Percentiles rank a stretch among this genome's conserved stretches.
These are phyloP conservation scores for Gasteruption jaculator DNA, from an alignment of 2,888 invertebrate genomes.

Conservation along the genomic window DNA sequence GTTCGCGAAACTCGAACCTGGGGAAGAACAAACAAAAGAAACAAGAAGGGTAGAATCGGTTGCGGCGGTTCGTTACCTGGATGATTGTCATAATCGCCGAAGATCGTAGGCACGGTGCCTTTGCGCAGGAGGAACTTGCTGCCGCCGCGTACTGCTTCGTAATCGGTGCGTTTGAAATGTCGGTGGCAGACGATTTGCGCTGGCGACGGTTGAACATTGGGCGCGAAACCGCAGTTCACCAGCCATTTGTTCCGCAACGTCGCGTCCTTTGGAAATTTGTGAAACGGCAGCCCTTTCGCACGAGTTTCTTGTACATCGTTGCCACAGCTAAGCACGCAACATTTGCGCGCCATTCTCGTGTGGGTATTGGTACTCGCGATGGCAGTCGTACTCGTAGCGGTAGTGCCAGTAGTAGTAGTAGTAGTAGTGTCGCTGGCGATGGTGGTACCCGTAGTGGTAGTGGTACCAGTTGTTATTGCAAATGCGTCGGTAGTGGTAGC, in stretches of 20 bases:
- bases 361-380: no score
- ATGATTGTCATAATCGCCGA: constrained; percentile 53
- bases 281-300: constrained; percentile 70
- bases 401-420: constrained; percentile 9
- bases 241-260: constrained; percentile 63
- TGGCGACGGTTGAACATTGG: constrained; percentile 56
- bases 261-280: constrained; percentile 68
- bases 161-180: constrained; percentile 71
- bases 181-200: constrained; percentile 69
- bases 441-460: no score
- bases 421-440: constrained; percentile 12
- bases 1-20: not conserved
- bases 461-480: no score
- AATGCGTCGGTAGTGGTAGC: no score
- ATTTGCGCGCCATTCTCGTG: constrained; percentile 63
- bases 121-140: constrained; percentile 68
- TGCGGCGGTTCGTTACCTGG: constrained; percentile 30
- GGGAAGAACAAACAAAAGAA: no score
- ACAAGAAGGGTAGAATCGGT: not conserved
- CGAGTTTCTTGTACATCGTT: constrained; percentile 61
- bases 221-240: constrained; percentile 58
- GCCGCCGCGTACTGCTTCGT: constrained; percentile 65
- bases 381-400: no score
- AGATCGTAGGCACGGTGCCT: constrained; percentile 70
- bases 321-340: constrained; percentile 61